These are phyloP conservation scores for Platycercus adscitus DNA, from an alignment of 2,113 vertebrate genomes.

Conservation along the genomic window DNA sequence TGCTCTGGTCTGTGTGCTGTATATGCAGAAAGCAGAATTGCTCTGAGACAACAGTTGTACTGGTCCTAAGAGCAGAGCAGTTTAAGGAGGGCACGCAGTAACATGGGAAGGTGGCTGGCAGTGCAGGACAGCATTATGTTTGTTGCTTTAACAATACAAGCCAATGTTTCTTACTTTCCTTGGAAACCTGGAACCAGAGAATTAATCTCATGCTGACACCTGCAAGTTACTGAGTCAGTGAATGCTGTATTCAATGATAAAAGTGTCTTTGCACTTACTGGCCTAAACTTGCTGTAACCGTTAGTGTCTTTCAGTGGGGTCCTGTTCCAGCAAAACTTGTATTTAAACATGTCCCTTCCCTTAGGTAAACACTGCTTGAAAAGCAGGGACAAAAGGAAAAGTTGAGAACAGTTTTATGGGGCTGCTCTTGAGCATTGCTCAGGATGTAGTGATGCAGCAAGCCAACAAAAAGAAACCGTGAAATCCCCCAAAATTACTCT, in stretches of 20 bases:
- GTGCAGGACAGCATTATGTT: neutral
- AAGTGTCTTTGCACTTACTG: constrained; percentile 4
- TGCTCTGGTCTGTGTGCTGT: neutral
- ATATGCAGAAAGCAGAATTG: neutral
- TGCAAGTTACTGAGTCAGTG: neutral
- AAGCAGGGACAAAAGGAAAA: neutral
- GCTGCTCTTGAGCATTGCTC: neutral
- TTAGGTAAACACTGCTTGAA: constrained; percentile 5
- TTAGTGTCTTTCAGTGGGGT: neutral
- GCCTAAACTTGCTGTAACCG: constrained; percentile 21
- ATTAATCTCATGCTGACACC: neutral
- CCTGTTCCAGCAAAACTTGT: neutral
- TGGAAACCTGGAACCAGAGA: constrained; percentile 3
- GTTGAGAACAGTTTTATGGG: neutral
- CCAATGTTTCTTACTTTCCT: neutral
- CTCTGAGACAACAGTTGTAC: neutral
- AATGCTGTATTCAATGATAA: neutral
- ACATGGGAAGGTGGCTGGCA: neutral
- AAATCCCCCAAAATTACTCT: neutral
- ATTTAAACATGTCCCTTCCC: constrained; percentile 1
- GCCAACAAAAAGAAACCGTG: neutral
- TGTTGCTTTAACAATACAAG: neutral
- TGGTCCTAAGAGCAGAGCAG: neutral
- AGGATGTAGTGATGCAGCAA: neutral
- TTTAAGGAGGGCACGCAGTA: neutral